phyloP scores from a whole-genome alignment of 2,797 vertebrate genomes.

The Lates japonicus region DNA sequence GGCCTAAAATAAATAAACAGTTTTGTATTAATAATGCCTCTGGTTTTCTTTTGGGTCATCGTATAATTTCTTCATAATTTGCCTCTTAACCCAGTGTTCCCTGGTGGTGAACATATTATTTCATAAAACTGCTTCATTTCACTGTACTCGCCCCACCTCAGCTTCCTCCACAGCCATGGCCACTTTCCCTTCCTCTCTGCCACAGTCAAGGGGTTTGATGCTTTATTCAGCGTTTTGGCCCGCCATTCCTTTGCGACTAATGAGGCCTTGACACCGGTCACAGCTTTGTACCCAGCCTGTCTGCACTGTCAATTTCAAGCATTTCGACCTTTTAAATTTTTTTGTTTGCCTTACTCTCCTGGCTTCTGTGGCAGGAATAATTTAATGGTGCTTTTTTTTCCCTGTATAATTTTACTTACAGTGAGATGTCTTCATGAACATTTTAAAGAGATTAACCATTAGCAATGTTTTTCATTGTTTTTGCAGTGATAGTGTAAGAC shows the following conservation, averaged over 20 bases:
- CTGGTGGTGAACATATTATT: constrained; percentile 16
- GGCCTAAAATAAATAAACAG: background rate
- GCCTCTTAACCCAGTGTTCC: background rate
- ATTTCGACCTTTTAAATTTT: constrained; percentile 59
- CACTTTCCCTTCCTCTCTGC: constrained; percentile 55
- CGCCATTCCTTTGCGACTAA: constrained; percentile 60
- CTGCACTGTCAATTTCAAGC: constrained; percentile 68
- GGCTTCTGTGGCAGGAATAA: constrained; percentile 34
- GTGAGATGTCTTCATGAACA: constrained; percentile 53
- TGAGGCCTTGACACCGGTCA: constrained; percentile 74
- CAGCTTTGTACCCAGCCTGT: constrained; percentile 65
- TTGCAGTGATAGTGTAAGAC: constrained; percentile 51
- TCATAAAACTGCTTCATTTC: constrained; percentile 35
- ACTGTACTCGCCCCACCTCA: background rate
- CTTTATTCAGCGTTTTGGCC: constrained; percentile 71
- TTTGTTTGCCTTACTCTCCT: constrained; percentile 26
- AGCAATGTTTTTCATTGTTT: constrained; percentile 62
- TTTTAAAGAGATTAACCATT: constrained; percentile 59
- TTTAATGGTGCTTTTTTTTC: constrained; percentile 32
- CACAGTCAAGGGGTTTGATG: constrained; percentile 68
- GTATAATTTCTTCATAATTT: constrained; percentile 18
- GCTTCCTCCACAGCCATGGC: constrained; percentile 30
- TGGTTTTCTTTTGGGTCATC: background rate
- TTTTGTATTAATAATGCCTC: background rate
- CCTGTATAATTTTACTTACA: constrained; percentile 37